Conservation (phyloP, 2,797 vertebrate genomes). For the Pipistrellus pygmaeus region DNA sequence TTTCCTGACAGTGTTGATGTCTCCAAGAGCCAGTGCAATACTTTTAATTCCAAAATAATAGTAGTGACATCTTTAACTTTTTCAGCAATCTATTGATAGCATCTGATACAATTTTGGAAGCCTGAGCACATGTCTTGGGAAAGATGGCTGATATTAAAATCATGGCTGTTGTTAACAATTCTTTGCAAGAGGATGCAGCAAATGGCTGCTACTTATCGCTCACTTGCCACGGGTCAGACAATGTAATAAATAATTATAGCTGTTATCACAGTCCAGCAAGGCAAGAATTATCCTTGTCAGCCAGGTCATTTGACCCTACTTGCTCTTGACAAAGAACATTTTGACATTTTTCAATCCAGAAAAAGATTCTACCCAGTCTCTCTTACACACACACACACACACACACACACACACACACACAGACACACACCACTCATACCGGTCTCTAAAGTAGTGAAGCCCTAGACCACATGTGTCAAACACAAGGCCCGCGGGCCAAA, state of each 20-base stretch:
- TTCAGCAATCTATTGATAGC: not conserved
- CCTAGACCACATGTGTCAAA: too few species aligned
- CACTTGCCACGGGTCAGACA: not conserved
- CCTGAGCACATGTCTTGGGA: not conserved
- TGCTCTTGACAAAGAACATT: constrained; percentile 27
- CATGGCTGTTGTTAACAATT: not conserved
- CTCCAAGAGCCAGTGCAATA: not conserved
- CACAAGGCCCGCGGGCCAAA: too few species aligned
- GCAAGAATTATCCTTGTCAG: not conserved
- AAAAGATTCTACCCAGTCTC: not conserved
- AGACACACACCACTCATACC: not conserved
- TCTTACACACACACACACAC: not conserved
- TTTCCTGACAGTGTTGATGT: not conserved
- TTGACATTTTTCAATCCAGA: constrained; percentile 22
- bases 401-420: not conserved
- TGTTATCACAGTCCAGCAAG: not conserved
- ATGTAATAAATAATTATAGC: constrained; percentile 53
- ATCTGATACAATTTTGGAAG: not conserved
- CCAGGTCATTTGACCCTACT: not conserved
- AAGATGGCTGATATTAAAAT: not conserved
- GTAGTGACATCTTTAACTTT: not conserved
- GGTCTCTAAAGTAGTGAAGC: not conserved
- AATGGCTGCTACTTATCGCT: constrained; percentile 14
- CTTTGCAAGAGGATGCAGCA: not conserved
- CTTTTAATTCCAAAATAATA: not conserved